phyloP scores from a whole-genome alignment of 2,113 vertebrate genomes.

The Cardinalis cardinalis region DNA sequence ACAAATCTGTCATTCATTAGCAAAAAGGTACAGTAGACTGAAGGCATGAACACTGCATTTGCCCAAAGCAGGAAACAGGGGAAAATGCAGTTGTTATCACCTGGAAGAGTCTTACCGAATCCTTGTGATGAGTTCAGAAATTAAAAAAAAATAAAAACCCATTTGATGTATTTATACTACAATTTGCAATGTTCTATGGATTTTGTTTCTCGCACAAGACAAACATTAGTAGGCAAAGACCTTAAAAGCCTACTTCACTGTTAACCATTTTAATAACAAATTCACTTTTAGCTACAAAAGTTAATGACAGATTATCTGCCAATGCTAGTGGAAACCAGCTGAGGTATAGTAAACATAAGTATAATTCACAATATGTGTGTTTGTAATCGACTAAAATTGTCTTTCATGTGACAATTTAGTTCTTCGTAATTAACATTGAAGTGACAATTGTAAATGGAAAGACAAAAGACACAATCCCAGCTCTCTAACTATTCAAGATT shows the following conservation, averaged over 20 bases:
- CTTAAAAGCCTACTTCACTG: not conserved
- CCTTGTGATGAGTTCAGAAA: not conserved
- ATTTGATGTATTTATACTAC: not conserved
- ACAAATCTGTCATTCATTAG: not conserved
- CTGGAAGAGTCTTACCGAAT: not conserved
- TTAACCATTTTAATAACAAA: not conserved
- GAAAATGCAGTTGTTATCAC: not conserved
- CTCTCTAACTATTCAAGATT: not conserved
- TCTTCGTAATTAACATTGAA: not conserved
- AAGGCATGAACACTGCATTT: not conserved
- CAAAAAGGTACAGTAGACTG: not conserved
- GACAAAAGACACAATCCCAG: not conserved
- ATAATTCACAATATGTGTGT: not conserved
- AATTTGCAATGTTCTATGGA: not conserved
- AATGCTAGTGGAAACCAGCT: not conserved
- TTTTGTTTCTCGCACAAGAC: not conserved
- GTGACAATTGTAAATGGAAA: not conserved
- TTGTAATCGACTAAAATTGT: not conserved
- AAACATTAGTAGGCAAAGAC: not conserved
- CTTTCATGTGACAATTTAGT: not conserved
- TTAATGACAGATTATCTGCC: not conserved
- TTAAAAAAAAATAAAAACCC: rapidly evolving
- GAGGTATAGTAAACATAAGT: not conserved
- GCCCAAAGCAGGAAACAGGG: not conserved
- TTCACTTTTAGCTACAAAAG: not conserved